Conservation (phyloP, 1,140 invertebrate species). For the Vanessa atalanta region DNA sequence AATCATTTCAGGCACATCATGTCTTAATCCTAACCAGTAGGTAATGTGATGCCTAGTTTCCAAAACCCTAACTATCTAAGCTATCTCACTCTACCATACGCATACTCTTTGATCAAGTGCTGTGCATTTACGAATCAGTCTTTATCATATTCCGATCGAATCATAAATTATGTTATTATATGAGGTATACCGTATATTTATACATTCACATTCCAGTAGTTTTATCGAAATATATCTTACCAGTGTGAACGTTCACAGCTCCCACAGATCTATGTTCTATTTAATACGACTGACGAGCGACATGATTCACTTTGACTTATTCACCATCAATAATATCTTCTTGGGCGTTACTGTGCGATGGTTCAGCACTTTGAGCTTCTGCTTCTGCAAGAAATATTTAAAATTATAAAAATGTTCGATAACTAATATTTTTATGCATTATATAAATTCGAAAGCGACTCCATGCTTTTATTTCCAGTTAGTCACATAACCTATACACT, state of each 20-base stretch:
- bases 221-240: slow-evolving; percentile 14
- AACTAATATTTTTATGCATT: neutral
- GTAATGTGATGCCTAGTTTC: slow-evolving; percentile 46
- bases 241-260: slow-evolving; percentile 41
- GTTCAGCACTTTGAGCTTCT: slow-evolving; percentile 60
- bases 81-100: slow-evolving; percentile 50
- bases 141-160: slow-evolving; percentile 52
- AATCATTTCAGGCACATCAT: slow-evolving; percentile 34
- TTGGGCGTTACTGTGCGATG: slow-evolving; percentile 65
- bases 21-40: slow-evolving; percentile 32
- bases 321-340: slow-evolving; percentile 47
- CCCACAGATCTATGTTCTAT: slow-evolving; percentile 47
- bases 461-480: slow-evolving; percentile 11
- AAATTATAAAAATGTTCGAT: slow-evolving; percentile 28
- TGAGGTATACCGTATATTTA: slow-evolving; percentile 12
- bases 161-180: slow-evolving; percentile 27
- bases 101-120: slow-evolving; percentile 48
- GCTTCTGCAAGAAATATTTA: slow-evolving; percentile 57
- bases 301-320: slow-evolving; percentile 42
- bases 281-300: slow-evolving; percentile 42
- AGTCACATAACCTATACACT: slow-evolving; percentile 47
- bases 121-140: slow-evolving; percentile 64
- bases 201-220: neutral
- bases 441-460: neutral
- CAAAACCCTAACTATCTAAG: slow-evolving; percentile 36